phyloP scores from a whole-genome alignment of 2,888 invertebrate species.

The Sturmia bella region DNA sequence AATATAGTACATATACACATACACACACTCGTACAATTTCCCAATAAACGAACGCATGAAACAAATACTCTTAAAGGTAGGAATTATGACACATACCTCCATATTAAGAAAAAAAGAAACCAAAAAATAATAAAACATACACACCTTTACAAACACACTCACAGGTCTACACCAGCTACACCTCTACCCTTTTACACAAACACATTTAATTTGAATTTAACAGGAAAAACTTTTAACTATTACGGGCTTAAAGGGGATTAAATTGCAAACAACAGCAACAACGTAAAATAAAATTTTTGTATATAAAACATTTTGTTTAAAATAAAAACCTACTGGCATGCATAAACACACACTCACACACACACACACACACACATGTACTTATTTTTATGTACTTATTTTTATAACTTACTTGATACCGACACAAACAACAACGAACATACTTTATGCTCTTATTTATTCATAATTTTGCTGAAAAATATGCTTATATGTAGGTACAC shows the following conservation, averaged over 20 bases:
- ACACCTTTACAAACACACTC: neutral
- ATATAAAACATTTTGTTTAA: slow-evolving; percentile 15
- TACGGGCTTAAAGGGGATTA: slow-evolving; percentile 52
- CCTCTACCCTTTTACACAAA: neutral
- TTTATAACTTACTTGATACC: neutral
- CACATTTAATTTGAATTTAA: slow-evolving; percentile 53
- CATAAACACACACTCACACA: neutral
- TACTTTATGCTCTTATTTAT: neutral
- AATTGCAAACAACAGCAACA: slow-evolving; percentile 44
- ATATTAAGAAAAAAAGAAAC: neutral
- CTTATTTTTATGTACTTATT: slow-evolving; percentile 14
- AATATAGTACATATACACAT: too few species aligned
- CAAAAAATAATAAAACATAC: too few species aligned
- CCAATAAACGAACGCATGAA: slow-evolving; percentile 33
- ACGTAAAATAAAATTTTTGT: neutral
- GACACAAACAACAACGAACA: neutral
- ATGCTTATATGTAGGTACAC: too few species aligned
- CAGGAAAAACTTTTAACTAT: slow-evolving; percentile 41
- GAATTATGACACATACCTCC: slow-evolving; percentile 9
- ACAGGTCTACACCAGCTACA: neutral
- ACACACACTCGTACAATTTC: slow-evolving; percentile 16
- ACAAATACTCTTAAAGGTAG: slow-evolving; percentile 21
- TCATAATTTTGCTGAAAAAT: slow-evolving; percentile 34
- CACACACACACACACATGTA: slow-evolving; percentile 1
- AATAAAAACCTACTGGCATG: too few species aligned